Base-by-base conservation (phyloP, 1,140 invertebrate species). In the Batillaria attramentaria region DNA sequence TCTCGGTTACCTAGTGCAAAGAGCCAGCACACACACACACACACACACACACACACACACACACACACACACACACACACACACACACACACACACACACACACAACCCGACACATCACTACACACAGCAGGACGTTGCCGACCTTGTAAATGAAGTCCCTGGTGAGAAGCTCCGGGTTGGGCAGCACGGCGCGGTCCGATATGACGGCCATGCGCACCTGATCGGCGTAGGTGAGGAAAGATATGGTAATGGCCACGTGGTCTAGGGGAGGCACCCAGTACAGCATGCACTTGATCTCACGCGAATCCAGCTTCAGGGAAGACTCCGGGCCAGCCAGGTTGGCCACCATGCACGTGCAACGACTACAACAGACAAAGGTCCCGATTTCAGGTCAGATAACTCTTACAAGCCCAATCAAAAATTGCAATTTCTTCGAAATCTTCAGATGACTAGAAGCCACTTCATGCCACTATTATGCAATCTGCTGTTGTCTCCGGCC, bases 211-310 rank as follows among this genome's bases (percentile, higher is more conserved):
- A 93, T 85, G 79, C 91, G 91, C 16, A 93, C 85, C 79, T 92
- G 90, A 77, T 93, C 92, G 42, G 90, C 91, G 81, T 93, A 93
- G 31, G 92, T 93, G 73, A 93, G 88, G 33, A 93, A 91, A 24
- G 93, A 92, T 10, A 93, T 87, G 13, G 92, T 90, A 31, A 93
- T 84, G 4, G 92, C 90, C 10, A 93, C 87, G 1, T 90, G 85
- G 5, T 90, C 87, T 37, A 91, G 85, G 4, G 92, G 91, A 3
- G 93, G 92, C 81, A 91, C 85, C 87, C 84, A 93, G 85, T 84
- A 93, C 79, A 84, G 90, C 86, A 90, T 92, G 89, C 84, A 92
- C 86, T 86, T 92, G 84, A 91, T 91, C 88, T 83, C 91, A 72
- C 62, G 90, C 78, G 87, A 89, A 82, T 79, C 92, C 69, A 92